Evolutionary conservation across 1,140 invertebrate species (phyloP).

Genomic region (Lithobius niger): DNA sequence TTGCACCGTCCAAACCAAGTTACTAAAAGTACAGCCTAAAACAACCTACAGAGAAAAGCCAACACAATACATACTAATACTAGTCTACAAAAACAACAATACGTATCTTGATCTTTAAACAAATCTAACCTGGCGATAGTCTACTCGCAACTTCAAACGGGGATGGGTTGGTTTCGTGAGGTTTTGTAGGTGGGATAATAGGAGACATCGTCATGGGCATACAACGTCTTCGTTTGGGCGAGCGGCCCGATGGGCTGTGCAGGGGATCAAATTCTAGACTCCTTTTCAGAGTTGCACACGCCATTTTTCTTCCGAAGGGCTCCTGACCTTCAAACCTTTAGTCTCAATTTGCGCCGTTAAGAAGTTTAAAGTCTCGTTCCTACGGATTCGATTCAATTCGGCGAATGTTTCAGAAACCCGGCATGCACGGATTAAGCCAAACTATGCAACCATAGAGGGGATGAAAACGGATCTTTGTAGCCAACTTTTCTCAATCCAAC

Average conservation of each 20-base stretch:
- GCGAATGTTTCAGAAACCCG: too few relatives aligned
- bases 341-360: too few relatives aligned
- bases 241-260: constrained; percentile 52
- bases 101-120: too few relatives aligned
- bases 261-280: constrained; percentile 85
- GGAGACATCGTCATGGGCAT: constrained; percentile 61
- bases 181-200: constrained; percentile 43
- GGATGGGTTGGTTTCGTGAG: constrained; percentile 45
- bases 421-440: too few relatives aligned
- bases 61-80: too few relatives aligned
- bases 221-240: constrained; percentile 74
- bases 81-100: too few relatives aligned
- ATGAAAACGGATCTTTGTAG: too few relatives aligned
- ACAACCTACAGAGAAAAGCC: neutral
- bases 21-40: neutral
- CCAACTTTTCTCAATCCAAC: too few relatives aligned
- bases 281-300: constrained; percentile 87
- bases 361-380: too few relatives aligned
- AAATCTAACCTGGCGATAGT: constrained; percentile 80
- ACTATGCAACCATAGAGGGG: too few relatives aligned
- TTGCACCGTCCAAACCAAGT: too few relatives aligned
- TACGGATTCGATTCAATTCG: too few relatives aligned
- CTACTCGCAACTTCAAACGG: constrained; percentile 60
- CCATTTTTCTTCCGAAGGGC: constrained; percentile 51
- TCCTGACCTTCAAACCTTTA: constrained; percentile 4